Evolutionary conservation across 2,113 vertebrate genomes (phyloP).

Genomic region (Gasterosteus aculeatus): DNA sequence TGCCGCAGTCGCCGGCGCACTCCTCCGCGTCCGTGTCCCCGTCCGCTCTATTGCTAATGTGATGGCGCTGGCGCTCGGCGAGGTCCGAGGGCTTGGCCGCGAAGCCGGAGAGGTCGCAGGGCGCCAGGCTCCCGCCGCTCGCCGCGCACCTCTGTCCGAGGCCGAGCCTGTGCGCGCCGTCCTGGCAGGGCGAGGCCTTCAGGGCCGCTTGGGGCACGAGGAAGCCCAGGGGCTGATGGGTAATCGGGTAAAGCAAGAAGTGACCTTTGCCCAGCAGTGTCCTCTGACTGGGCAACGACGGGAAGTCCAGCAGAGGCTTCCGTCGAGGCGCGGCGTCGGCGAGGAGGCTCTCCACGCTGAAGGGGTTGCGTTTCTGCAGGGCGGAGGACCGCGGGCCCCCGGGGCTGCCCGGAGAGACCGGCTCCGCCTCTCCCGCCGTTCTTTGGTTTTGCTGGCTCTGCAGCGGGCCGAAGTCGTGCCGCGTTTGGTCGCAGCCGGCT

Average conservation of each 20-base stretch:
- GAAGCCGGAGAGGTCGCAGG: conserved; percentile 30
- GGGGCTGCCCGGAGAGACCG: conserved; percentile 74
- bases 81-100: conserved; percentile 14
- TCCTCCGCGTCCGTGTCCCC: conserved; percentile 39
- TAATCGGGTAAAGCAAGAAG: conserved; percentile 94
- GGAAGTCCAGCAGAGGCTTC: conserved; percentile 85
- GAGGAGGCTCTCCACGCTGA: conserved; percentile 92
- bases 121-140: conserved; percentile 51
- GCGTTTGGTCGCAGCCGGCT: conserved; percentile 82
- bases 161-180: conserved; percentile 51
- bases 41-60: conserved; percentile 57
- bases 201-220: conserved; percentile 91
- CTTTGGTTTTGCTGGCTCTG: conserved; percentile 85
- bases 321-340: conserved; percentile 87
- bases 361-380: conserved; percentile 89
- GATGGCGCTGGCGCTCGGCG: conserved; percentile 56
- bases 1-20: conserved; percentile 21
- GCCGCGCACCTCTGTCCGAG: conserved; percentile 61
- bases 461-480: conserved; percentile 64
- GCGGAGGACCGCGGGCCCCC: conserved; percentile 67
- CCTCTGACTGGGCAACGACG: conserved; percentile 83
- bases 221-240: conserved; percentile 92
- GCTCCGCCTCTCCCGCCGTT: conserved; percentile 80
- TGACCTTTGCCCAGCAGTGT: conserved; percentile 93
- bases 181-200: conserved; percentile 76